Conservation (phyloP, 2,113 vertebrate genomes). For the Coryphaenoides rupestris region DNA sequence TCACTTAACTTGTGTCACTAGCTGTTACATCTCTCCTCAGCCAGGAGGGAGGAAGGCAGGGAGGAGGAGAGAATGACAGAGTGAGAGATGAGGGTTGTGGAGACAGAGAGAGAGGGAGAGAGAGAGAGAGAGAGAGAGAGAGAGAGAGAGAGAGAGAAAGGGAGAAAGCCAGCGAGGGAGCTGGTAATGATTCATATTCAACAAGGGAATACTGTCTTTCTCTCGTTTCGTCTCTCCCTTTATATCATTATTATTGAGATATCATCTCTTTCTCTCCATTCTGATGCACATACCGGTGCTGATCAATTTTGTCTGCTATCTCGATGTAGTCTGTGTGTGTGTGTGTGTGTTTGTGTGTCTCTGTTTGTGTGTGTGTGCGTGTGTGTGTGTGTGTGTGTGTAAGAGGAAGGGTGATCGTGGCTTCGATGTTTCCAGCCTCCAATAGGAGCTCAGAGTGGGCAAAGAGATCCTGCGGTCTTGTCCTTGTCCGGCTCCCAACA, state of each 20-base stretch:
- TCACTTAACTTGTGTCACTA: slow-evolving; percentile 71
- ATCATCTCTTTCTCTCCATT: too few species aligned
- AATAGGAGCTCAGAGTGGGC: too few species aligned
- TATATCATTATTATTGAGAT: too few species aligned
- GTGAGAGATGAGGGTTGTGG: slow-evolving; percentile 27
- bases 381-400: neutral
- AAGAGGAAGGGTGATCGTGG: neutral
- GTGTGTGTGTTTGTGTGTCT: neutral
- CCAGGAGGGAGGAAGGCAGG: slow-evolving; percentile 34
- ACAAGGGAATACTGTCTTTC: neutral
- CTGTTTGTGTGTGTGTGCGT: neutral
- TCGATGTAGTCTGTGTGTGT: neutral
- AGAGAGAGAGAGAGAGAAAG: slow-evolving; percentile 9
- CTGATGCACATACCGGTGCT: too few species aligned
- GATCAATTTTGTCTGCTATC: too few species aligned
- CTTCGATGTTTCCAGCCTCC: too few species aligned
- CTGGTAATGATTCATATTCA: neutral
- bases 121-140: slow-evolving; percentile 25
- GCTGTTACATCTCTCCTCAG: slow-evolving; percentile 54
- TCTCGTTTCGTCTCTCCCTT: neutral
- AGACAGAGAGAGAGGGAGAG: slow-evolving; percentile 9
- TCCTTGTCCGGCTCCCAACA: too few species aligned
- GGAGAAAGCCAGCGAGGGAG: neutral
- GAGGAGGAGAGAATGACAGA: slow-evolving; percentile 19
- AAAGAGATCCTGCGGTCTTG: too few species aligned